Percentiles rank a stretch among this genome's conserved stretches.
phyloP scores from a whole-genome alignment of 92 coral and sea anemone genomes.

The Porites cylindrica region DNA sequence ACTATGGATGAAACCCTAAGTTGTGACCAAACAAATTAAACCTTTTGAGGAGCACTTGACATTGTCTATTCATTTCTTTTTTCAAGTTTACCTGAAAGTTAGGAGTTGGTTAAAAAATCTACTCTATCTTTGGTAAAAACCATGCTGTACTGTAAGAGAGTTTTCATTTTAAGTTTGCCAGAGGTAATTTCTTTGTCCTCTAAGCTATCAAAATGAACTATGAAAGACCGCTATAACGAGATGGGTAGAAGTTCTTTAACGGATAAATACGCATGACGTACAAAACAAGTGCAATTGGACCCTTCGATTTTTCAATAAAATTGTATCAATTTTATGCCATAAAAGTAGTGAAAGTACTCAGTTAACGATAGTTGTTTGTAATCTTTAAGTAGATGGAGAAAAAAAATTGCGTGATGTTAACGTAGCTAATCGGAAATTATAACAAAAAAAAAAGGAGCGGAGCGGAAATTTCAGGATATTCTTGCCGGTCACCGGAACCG shows the following conservation, averaged over 20 bases:
- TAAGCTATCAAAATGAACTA: too few species aligned
- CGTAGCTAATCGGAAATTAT: constrained; percentile 46
- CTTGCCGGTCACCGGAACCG: constrained; percentile 50
- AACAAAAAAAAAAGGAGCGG: neutral
- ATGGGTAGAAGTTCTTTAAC: neutral
- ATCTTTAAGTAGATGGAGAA: neutral
- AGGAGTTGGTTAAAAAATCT: too few species aligned
- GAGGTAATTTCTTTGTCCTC: too few species aligned
- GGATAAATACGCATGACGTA: neutral
- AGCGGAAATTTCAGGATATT: constrained; percentile 23
- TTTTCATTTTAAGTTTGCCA: too few species aligned
- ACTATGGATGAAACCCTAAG: too few species aligned
- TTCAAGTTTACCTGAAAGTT: too few species aligned
- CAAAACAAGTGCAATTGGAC: neutral
- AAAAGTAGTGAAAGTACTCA: neutral
- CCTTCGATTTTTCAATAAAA: neutral
- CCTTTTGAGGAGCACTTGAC: too few species aligned
- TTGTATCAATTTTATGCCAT: neutral
- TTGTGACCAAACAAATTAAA: too few species aligned
- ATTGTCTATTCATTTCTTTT: too few species aligned
- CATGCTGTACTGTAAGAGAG: too few species aligned
- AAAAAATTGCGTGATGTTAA: constrained; percentile 15
- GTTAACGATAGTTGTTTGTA: neutral
- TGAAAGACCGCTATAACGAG: too few species aligned
- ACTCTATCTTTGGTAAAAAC: too few species aligned